phyloP scores from a whole-genome alignment of 2,888 invertebrate species.

The Chorisops tibialis region DNA sequence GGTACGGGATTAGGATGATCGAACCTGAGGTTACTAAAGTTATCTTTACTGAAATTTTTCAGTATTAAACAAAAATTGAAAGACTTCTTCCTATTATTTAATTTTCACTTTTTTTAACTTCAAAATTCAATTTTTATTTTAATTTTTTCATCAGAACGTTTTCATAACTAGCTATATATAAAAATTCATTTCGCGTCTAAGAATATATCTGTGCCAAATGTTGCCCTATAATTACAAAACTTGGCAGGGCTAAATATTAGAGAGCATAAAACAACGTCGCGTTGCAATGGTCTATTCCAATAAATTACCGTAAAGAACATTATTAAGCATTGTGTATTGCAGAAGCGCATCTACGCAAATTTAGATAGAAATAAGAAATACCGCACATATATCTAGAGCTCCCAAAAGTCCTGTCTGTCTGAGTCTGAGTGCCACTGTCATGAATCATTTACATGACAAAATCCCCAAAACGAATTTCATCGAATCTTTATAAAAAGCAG shows the following conservation, averaged over 20 bases:
- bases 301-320: conserved; percentile 15
- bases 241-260: neutral
- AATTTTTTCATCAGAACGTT: too few relatives aligned
- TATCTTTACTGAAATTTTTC: too few relatives aligned
- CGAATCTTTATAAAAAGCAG: neutral
- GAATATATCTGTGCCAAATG: conserved; percentile 20
- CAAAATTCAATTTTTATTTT: too few relatives aligned
- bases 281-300: conserved; percentile 8
- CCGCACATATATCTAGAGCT: too few relatives aligned
- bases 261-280: neutral
- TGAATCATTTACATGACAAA: conserved; percentile 19
- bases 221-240: conserved; percentile 16
- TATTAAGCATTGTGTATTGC: conserved; percentile 20
- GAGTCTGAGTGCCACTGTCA: conserved; percentile 5
- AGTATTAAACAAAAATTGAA: too few relatives aligned
- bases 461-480: conserved; percentile 9
- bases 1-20: too few relatives aligned
- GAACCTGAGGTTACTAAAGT: too few relatives aligned
- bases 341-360: neutral
- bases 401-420: conserved; percentile 3
- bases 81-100: too few relatives aligned
- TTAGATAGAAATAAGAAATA: neutral
- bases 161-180: too few relatives aligned
- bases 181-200: neutral
- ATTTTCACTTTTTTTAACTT: too few relatives aligned